Base-by-base conservation (phyloP, 1,140 invertebrate genomes). In the Pseudomyrmex sp. region DNA sequence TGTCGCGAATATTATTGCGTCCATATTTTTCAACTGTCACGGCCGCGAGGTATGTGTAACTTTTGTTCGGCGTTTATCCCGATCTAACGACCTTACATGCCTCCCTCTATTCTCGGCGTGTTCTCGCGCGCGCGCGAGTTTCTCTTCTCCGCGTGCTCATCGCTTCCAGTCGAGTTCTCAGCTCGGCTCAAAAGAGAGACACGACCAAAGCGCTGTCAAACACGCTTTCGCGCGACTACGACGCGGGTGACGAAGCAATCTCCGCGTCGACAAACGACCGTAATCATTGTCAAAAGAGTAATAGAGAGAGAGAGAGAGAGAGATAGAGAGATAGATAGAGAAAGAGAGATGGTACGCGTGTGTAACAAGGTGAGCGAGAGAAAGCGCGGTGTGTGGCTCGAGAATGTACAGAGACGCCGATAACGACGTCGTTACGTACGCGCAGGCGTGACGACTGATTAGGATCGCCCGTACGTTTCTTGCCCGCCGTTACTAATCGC, bases 351-450 rank as follows among this genome's bases (percentile, higher is more conserved):
- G 26, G 26, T 26, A 52, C 63, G 52, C 76, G 75, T 23, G 20
- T 69, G 56, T 59, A 80, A 70, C 52, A 59, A 76, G 65, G 15
- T 26, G 66, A 44, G 76, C 63, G 62, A 35, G 66, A n/a, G 48
- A 75, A 35, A 35, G 35, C 35, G 44, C 63, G 54, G 68, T 83
- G 82, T 59, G 65, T 80, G 61, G 50, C 63, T 76, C 58, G 66
- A 63, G 73, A 88, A 46, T 66, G 58, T 69, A 62, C 72, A 62
- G 83, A 88, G 87, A 88, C 83, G 79, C 86, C 79, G 87, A 89
- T 89, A 89, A 89, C 87, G 87, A 89, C 84, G 69, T 86, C 87
- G 79, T 89, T 89, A 89, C 87, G 62, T 84, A 89, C 86, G 84
- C 77, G 85, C 74, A 85, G 59, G 73, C 79, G 84, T 89, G 87